Percentiles rank a stretch among this genome's conserved stretches.
Evolutionary conservation across 1,140 invertebrate genomes (phyloP).

Genomic region (Thaumetopoea pityocampa): DNA sequence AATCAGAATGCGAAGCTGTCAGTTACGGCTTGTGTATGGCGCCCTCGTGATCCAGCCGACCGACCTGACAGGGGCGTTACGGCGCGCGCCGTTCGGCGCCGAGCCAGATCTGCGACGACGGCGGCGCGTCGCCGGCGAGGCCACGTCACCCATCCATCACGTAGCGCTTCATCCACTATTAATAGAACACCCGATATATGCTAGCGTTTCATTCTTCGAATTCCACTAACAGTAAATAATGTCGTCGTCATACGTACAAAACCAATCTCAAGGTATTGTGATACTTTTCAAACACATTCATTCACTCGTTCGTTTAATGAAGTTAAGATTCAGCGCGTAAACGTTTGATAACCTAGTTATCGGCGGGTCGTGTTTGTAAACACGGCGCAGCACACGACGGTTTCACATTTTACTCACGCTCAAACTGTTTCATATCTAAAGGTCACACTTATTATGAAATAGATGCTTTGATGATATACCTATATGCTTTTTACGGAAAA

Average conservation of each 20-base stretch:
- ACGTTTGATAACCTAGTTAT: constrained; percentile 49
- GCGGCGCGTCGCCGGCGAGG: constrained; percentile 43
- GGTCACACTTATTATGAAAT: constrained; percentile 19
- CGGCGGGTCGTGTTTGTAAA: constrained; percentile 57
- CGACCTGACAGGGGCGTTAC: constrained; percentile 12
- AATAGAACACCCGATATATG: constrained; percentile 46
- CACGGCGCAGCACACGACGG: constrained; percentile 28
- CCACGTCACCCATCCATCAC: constrained; percentile 67
- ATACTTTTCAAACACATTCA: constrained; percentile 25
- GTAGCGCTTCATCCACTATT: constrained; percentile 60
- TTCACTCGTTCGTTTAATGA: constrained; percentile 21
- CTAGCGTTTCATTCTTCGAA: constrained; percentile 56
- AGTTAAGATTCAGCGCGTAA: constrained; percentile 20
- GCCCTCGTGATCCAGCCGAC: constrained; percentile 46
- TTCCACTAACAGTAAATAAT: constrained; percentile 58
- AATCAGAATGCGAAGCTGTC: too few relatives aligned
- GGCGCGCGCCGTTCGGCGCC: constrained; percentile 37
- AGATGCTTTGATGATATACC: constrained; percentile 3
- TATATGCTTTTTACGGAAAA: constrained; percentile 4
- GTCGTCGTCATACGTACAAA: constrained; percentile 28
- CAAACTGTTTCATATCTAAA: constrained; percentile 19
- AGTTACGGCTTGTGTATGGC: not conserved
- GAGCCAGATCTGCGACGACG: constrained; percentile 46
- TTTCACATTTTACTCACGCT: constrained; percentile 30
- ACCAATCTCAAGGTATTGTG: constrained; percentile 19